phyloP scores from a whole-genome alignment of 2,797 vertebrate species.

The Lerista edwardsae region DNA sequence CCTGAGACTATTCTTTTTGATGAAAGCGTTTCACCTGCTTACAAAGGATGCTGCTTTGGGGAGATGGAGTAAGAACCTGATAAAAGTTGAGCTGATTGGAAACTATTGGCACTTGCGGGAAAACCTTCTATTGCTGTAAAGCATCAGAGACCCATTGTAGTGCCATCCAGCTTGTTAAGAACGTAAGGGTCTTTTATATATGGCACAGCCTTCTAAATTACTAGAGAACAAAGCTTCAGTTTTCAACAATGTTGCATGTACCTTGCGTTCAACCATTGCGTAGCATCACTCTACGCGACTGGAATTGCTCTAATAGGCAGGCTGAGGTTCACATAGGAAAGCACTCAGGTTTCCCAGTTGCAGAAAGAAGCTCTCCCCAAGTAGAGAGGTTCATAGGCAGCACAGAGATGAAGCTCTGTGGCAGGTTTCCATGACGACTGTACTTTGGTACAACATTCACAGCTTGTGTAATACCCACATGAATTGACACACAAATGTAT shows the following conservation, averaged over 20 bases:
- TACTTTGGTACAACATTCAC: no score
- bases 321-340: not conserved
- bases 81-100: constrained; percentile 43
- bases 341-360: no score
- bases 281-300: not conserved
- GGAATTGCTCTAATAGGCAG: not conserved
- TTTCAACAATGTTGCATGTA: accelerated
- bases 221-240: not conserved
- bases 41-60: constrained; percentile 58
- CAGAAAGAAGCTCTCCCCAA: no score
- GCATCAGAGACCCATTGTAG: not conserved
- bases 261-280: accelerated
- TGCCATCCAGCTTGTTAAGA: not conserved
- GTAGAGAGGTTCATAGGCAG: no score
- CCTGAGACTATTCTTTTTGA: not conserved
- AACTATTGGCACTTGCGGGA: constrained; percentile 33
- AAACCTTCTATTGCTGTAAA: constrained; percentile 23
- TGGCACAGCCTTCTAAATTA: not conserved
- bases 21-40: constrained; percentile 35
- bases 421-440: no score
- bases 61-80: constrained; percentile 51
- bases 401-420: no score
- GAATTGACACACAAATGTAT: no score
- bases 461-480: no score
- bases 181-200: not conserved